Conservation (phyloP, 2,113 vertebrate species). For the Hepsetus odoe region DNA sequence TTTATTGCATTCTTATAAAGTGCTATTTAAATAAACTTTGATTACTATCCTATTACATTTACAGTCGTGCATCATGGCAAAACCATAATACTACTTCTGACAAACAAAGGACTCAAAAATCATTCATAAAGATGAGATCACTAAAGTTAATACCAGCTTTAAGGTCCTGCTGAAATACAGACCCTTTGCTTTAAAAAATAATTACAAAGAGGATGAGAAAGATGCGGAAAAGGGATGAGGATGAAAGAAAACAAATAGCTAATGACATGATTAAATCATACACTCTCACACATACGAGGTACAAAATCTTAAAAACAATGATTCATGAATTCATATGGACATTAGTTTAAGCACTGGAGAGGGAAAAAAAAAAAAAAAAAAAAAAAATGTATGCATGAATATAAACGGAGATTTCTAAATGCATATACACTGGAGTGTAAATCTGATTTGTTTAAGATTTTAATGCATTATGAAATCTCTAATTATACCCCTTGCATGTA, state of each 20-base stretch:
- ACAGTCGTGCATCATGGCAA: too few relatives aligned
- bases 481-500: background rate
- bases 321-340: background rate
- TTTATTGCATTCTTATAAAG: too few relatives aligned
- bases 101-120: too few relatives aligned
- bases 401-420: background rate
- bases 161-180: background rate
- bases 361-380: too few relatives aligned
- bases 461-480: too few relatives aligned
- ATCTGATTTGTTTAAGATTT: too few relatives aligned
- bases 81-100: too few relatives aligned
- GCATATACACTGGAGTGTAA: background rate
- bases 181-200: background rate
- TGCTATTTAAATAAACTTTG: too few relatives aligned
- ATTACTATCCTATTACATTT: too few relatives aligned
- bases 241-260: background rate
- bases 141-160: too few relatives aligned
- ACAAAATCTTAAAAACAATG: constrained; percentile 6
- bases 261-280: background rate
- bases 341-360: too few relatives aligned
- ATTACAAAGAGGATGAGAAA: background rate
- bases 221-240: background rate
- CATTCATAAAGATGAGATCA: too few relatives aligned
- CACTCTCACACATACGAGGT: background rate
- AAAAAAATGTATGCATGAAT: background rate